A percentile compares a stretch with the other conserved stretches of the same genome.
Evolutionary conservation across 2,113 vertebrate species (phyloP).

Genomic region (Anarhynchus alexandrinus): DNA sequence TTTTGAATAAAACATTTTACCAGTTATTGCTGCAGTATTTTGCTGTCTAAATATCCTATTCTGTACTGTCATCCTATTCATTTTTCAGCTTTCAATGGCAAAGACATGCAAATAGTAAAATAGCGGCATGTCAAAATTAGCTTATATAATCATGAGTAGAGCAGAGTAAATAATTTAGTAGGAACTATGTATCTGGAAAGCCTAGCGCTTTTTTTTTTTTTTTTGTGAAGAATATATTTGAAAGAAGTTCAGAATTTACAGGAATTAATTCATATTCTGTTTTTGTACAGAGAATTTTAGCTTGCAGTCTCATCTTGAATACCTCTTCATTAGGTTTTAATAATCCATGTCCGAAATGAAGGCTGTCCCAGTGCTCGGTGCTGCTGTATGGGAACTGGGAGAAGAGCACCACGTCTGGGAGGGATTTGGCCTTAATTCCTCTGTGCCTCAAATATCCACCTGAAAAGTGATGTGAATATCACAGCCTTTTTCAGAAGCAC

Average conservation of each 20-base stretch:
- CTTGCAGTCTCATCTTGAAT: not conserved
- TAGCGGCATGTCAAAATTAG: not conserved
- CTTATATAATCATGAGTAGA: not conserved
- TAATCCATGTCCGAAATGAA: not conserved
- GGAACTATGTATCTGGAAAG: not conserved
- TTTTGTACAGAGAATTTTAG: not conserved
- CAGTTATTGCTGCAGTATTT: not conserved
- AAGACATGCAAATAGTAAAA: not conserved
- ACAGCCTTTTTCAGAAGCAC: not conserved
- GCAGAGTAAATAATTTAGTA: not conserved
- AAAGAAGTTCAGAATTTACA: not conserved
- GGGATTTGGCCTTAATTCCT: not conserved
- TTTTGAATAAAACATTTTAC: not conserved
- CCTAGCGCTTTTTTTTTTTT: not conserved
- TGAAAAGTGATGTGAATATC: not conserved
- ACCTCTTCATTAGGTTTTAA: not conserved
- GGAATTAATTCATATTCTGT: not conserved
- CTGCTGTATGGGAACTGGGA: not conserved
- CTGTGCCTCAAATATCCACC: not conserved
- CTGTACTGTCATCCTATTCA: not conserved
- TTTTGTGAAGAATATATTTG: not conserved
- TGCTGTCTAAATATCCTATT: not conserved
- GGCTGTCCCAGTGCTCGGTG: not conserved
- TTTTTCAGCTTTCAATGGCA: constrained; percentile 6
- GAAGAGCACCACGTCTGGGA: not conserved